Base-by-base conservation (phyloP, 2,113 vertebrate species). In the Apus apus region DNA sequence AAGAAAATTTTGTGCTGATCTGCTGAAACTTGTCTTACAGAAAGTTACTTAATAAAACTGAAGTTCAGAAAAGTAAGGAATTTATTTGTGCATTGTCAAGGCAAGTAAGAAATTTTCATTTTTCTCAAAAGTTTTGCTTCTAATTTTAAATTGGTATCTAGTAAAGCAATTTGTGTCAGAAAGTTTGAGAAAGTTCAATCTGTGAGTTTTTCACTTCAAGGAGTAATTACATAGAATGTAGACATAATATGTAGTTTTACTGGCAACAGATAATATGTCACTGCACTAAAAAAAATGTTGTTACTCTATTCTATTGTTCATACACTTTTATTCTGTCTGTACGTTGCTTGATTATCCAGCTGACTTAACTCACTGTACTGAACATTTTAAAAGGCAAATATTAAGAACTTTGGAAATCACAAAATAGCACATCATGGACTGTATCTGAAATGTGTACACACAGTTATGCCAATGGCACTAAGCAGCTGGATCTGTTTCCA, bases 1-100 rank as follows among this genome's bases (percentile, higher is more conserved):
- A 99, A 99, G 99, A 99, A 99, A 99, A 99, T 99, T 99, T 99
- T 99, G 98, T 99, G 99, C 99, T 99, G 99, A 99, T 99, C 98
- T 99, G 98, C 99, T 99, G 98, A 99, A 99, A 99, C 99, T 99
- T 98, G 98, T 98, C 96, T 98, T 97, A 97, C 64, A 98, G 96
- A 97, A 98, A 98, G 97, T 98, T 98, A 97, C 96, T 98, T 98
- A 98, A 98, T 95, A 96, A 96, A 98, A 97, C 96, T 96, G 93
- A 98, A 98, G 97, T 98, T 98, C 96, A 89, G 93, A 97, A 98
- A 97, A 98, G 94, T 97, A 95, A 97, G 71, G 90, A 89, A 97
- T 97, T 83, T 96, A 94, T 96, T 95, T 48, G 0, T 86, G 77
- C 76, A 87, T 92, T 97, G 95, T 88, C 97, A 96, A 89, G 70